Percentiles rank a stretch among this genome's conserved stretches.
phyloP scores from a whole-genome alignment of 2,888 invertebrate genomes.

The Mimachlamys varia region DNA sequence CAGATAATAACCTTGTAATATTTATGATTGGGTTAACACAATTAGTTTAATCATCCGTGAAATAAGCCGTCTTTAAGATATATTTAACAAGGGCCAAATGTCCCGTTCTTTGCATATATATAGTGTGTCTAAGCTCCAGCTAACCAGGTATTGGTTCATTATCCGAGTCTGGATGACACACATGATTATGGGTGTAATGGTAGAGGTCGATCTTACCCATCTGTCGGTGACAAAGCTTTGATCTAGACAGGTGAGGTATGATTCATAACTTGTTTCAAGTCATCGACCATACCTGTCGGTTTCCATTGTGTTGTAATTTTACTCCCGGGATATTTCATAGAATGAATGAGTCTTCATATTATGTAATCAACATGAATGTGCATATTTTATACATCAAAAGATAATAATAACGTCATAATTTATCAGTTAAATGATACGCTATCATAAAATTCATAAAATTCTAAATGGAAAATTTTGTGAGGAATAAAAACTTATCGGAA shows the following conservation, averaged over 20 bases:
- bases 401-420: background rate
- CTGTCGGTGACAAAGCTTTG: conserved; percentile 6
- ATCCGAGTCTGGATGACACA: background rate
- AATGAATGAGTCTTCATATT: background rate
- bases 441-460: too few relatives aligned
- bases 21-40: background rate
- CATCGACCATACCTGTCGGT: background rate
- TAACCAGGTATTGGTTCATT: background rate
- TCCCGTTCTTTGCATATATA: background rate
- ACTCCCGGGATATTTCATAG: background rate
- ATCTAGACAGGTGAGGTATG: conserved; percentile 24
- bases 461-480: too few relatives aligned
- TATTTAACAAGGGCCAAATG: background rate
- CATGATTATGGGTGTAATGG: background rate
- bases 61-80: background rate
- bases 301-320: background rate
- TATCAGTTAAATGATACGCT: background rate
- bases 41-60: conserved; percentile 6
- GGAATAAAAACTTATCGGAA: too few relatives aligned
- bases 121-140: background rate
- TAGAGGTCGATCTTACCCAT: background rate
- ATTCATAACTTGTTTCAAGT: conserved; percentile 1
- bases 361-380: background rate
- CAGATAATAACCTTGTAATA: background rate
- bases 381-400: too few relatives aligned